A percentile compares a stretch with the other conserved stretches of the same genome.
Conservation (phyloP, 2,113 vertebrate species). For the Menura novaehollandiae region DNA sequence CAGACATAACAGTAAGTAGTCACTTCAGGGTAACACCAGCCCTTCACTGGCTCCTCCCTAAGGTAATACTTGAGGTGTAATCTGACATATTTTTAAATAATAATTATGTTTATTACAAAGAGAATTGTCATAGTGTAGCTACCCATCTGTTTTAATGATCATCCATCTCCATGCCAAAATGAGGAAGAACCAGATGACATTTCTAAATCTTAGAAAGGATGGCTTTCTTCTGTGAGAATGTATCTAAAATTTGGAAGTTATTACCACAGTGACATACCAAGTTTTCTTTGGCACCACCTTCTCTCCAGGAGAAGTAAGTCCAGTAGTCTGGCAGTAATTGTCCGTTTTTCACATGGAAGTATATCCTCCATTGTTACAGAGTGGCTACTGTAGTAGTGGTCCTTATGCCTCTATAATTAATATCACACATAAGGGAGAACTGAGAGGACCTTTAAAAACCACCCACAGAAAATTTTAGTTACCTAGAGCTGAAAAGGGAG, state of each 20-base stretch:
- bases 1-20: background rate
- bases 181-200: background rate
- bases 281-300: background rate
- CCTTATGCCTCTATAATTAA: background rate
- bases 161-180: background rate
- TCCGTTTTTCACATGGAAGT: background rate
- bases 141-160: background rate
- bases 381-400: background rate
- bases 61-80: background rate
- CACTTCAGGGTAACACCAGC: background rate
- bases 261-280: background rate
- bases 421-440: background rate
- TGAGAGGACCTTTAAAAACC: background rate
- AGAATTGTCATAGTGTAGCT: background rate
- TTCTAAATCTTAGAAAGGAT: background rate
- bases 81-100: background rate
- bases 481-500: background rate
- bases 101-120: background rate
- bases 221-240: background rate
- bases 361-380: background rate
- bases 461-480: fast-evolving
- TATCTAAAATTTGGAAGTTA: background rate
- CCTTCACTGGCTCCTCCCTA: background rate
- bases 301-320: background rate
- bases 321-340: background rate